These are phyloP conservation scores for Aquatica leii DNA, from an alignment of 2,888 invertebrate genomes.

Conservation along the genomic window DNA sequence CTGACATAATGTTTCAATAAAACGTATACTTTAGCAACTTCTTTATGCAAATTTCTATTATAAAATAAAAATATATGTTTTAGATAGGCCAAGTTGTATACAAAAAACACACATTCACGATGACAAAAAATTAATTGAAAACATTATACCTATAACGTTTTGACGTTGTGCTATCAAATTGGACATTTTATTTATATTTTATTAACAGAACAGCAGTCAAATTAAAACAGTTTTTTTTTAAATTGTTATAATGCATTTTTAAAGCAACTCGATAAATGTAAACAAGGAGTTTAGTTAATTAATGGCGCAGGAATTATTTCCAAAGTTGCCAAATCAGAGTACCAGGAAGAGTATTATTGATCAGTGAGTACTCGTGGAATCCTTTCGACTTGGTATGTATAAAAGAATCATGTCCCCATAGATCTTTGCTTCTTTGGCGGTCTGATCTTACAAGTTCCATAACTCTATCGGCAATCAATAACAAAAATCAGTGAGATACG, in stretches of 20 bases:
- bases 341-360: slow-evolving; percentile 14
- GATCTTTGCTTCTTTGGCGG: slow-evolving; percentile 37
- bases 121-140: slow-evolving; percentile 15
- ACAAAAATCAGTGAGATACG: slow-evolving; percentile 42
- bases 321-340: not conserved
- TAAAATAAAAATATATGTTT: slow-evolving; percentile 15
- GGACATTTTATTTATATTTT: slow-evolving; percentile 21
- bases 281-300: too few species aligned
- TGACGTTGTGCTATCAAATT: slow-evolving; percentile 15
- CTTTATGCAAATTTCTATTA: slow-evolving; percentile 18
- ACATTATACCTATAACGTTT: not conserved
- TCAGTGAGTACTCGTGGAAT: slow-evolving; percentile 21
- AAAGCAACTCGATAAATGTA: too few species aligned
- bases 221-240: not conserved
- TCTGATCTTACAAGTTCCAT: slow-evolving; percentile 38
- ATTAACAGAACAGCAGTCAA: slow-evolving; percentile 8
- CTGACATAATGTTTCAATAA: slow-evolving; percentile 19
- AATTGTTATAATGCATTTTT: not conserved
- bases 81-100: slow-evolving; percentile 9
- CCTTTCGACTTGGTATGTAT: slow-evolving; percentile 17
- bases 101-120: too few species aligned
- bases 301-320: too few species aligned
- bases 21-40: slow-evolving; percentile 11
- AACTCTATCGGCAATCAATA: slow-evolving; percentile 38
- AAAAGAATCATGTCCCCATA: slow-evolving; percentile 27